These are phyloP conservation scores for Epiblema foenella DNA, from an alignment of 2,888 invertebrate species.

Conservation along the genomic window DNA sequence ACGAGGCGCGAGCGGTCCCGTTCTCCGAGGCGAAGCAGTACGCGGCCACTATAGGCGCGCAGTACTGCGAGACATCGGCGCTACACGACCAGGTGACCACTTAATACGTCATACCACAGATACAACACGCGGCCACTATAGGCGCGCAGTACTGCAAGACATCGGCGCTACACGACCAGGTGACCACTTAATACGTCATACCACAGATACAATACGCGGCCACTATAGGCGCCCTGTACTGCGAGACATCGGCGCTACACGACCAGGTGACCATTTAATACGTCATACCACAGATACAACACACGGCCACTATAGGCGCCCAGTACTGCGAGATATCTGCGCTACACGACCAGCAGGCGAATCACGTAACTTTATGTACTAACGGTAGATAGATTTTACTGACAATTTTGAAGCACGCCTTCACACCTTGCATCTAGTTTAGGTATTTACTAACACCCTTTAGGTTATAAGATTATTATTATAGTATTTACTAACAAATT, in stretches of 20 bases:
- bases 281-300: too few relatives aligned
- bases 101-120: too few relatives aligned
- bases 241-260: conserved; percentile 92
- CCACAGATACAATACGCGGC: conserved; percentile 84
- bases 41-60: conserved; percentile 92
- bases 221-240: conserved; percentile 92
- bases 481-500: too few relatives aligned
- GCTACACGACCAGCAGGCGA: conserved; percentile 88
- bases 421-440: too few relatives aligned
- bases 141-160: conserved; percentile 94
- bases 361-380: too few relatives aligned
- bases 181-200: conserved; percentile 50
- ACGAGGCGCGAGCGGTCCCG: conserved; percentile 85
- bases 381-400: too few relatives aligned
- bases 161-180: conserved; percentile 91
- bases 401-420: too few relatives aligned
- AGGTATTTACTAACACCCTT: too few relatives aligned
- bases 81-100: conserved; percentile 87
- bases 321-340: conserved; percentile 94
- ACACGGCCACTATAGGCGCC: conserved; percentile 92
- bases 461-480: too few relatives aligned
- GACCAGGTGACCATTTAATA: conserved; percentile 82
- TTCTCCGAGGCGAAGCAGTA: conserved; percentile 90
- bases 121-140: conserved; percentile 90
- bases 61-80: conserved; percentile 94